Evolutionary conservation across 2,113 vertebrate species (phyloP).

Genomic region (Cephalopholis sonnerati): DNA sequence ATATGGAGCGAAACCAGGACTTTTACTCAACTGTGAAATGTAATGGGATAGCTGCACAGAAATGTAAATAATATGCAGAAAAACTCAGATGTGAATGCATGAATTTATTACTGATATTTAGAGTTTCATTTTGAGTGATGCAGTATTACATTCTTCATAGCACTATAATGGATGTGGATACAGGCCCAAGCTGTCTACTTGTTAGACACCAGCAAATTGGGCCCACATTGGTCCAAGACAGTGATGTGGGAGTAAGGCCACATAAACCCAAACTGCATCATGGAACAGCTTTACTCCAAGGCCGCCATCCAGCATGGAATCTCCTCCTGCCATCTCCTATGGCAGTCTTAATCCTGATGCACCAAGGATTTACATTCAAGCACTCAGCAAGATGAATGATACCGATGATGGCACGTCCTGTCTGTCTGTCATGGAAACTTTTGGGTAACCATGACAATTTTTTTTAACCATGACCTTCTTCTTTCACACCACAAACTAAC

Average conservation of each 20-base stretch:
- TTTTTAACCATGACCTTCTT: conserved; percentile 55
- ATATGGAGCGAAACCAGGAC: neutral
- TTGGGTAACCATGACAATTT: conserved; percentile 46
- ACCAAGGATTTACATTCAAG: conserved; percentile 66
- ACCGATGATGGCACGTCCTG: conserved; percentile 59
- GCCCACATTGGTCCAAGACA: conserved; percentile 65
- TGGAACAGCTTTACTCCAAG: conserved; percentile 71
- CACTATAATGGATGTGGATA: conserved; percentile 51
- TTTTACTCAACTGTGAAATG: conserved; percentile 13
- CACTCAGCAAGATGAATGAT: conserved; percentile 69
- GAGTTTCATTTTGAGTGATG: conserved; percentile 49
- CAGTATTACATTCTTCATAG: conserved; percentile 36
- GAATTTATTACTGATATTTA: conserved; percentile 42
- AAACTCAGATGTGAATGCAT: conserved; percentile 13
- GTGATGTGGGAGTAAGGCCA: conserved; percentile 60
- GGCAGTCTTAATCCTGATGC: conserved; percentile 67
- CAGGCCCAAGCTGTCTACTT: conserved; percentile 53
- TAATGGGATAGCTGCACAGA: conserved; percentile 33
- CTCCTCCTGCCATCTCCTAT: conserved; percentile 64
- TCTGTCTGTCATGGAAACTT: conserved; percentile 71
- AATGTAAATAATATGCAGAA: conserved; percentile 38
- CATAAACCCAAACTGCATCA: conserved; percentile 67
- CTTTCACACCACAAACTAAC: conserved; percentile 65
- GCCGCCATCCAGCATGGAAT: conserved; percentile 63
- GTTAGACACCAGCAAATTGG: conserved; percentile 70